Percentiles rank a stretch among this genome's conserved stretches.
phyloP scores from a whole-genome alignment of 2,888 invertebrate species.

The Eupithecia insigniata region DNA sequence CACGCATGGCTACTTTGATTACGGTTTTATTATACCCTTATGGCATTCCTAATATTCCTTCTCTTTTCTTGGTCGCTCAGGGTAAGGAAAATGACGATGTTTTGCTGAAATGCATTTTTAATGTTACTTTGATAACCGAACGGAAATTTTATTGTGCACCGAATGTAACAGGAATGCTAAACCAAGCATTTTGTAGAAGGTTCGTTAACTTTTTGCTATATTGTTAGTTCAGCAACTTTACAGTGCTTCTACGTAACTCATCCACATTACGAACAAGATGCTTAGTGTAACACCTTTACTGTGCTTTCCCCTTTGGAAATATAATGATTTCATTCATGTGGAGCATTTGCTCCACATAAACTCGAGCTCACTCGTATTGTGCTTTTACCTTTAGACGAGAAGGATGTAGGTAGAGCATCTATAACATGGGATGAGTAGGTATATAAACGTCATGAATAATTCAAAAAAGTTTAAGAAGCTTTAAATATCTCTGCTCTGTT shows the following conservation, averaged over 20 bases:
- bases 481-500: neutral
- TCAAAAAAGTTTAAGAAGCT: neutral
- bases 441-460: neutral
- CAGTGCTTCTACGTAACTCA: neutral
- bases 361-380: neutral
- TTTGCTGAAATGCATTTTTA: slow-evolving; percentile 19
- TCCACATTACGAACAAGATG: no score
- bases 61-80: slow-evolving; percentile 30
- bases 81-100: slow-evolving; percentile 16
- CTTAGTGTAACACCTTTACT: no score
- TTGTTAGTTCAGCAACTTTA: neutral
- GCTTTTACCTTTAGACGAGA: neutral
- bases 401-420: neutral
- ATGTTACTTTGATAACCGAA: slow-evolving; percentile 8
- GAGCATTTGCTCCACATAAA: neutral
- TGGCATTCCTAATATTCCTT: slow-evolving; percentile 41
- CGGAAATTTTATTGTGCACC: slow-evolving; percentile 8
- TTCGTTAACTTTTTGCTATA: neutral
- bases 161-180: neutral
- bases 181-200: neutral
- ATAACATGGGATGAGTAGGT: neutral
- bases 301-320: no score
- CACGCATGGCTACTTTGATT: slow-evolving; percentile 45
- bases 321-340: no score
- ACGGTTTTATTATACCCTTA: slow-evolving; percentile 44